Conservation (phyloP, 2,113 vertebrate genomes). For the Australoheros scitulus region DNA sequence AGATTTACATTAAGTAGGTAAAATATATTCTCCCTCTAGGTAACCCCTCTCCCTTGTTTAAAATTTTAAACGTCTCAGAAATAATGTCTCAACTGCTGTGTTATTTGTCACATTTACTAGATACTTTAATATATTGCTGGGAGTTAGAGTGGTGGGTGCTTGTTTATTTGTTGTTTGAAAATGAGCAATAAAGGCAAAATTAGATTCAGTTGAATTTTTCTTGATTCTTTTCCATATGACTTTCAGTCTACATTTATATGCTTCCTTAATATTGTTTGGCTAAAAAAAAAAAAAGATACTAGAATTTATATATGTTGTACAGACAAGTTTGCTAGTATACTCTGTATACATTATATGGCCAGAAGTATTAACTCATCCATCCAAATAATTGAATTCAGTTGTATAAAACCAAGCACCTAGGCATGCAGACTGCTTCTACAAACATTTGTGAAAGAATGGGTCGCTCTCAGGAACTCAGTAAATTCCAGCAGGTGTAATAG, state of each 20-base stretch:
- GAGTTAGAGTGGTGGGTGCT: constrained; percentile 38
- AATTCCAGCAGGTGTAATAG: too few species aligned
- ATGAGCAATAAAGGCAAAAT: constrained; percentile 66
- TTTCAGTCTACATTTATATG: not conserved
- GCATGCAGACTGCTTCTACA: too few species aligned
- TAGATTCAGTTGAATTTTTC: constrained; percentile 7
- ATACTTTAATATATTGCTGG: constrained; percentile 57
- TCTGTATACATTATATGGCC: too few species aligned
- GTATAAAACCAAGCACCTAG: too few species aligned
- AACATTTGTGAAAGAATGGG: too few species aligned
- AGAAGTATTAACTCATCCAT: too few species aligned
- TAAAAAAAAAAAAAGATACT: fast-evolving
- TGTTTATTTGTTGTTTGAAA: constrained; percentile 55
- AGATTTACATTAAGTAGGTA: not conserved
- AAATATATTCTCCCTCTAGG: not conserved
- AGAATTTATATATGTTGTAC: too few species aligned
- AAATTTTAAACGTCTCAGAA: constrained; percentile 1
- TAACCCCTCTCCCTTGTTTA: not conserved
- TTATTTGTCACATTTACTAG: constrained; percentile 62
- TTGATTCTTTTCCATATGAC: not conserved
- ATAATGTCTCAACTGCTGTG: constrained; percentile 52
- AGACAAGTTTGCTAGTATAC: too few species aligned
- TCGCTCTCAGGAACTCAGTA: too few species aligned
- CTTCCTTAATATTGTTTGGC: not conserved
- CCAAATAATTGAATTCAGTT: too few species aligned